Percentiles rank a stretch among this genome's conserved stretches.
Conservation (phyloP, 2,797 vertebrate species). For the Hippocampus kuda region DNA sequence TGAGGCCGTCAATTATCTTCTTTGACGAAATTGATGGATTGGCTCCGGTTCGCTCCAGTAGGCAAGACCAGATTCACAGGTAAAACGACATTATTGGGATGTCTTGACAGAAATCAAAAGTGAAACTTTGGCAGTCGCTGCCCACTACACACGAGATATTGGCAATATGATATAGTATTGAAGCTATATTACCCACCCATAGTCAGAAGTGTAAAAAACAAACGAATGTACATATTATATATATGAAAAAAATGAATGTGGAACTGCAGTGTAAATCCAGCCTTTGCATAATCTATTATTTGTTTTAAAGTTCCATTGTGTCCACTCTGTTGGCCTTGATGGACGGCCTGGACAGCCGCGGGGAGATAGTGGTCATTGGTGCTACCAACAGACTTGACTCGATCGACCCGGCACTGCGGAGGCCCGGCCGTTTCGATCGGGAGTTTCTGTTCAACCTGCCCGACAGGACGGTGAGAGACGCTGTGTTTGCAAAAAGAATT, state of each 20-base stretch:
- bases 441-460: conserved; percentile 98
- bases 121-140: too few relatives aligned
- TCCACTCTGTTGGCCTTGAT: conserved; percentile 97
- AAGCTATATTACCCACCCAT: too few relatives aligned
- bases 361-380: conserved; percentile 99
- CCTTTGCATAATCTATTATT: too few relatives aligned
- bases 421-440: conserved; percentile 98
- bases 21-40: conserved; percentile 99
- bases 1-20: conserved; percentile 99
- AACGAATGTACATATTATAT: too few relatives aligned
- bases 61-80: conserved; percentile 99
- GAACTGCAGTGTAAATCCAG: not conserved
- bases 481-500: not conserved
- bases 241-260: not conserved
- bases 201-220: too few relatives aligned
- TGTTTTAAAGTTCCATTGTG: conserved; percentile 82
- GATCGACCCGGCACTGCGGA: conserved; percentile 99
- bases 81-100: conserved; percentile 41
- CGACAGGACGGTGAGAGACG: conserved; percentile 83
- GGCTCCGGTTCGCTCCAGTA: conserved; percentile 96
- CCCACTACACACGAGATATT: too few relatives aligned
- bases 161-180: too few relatives aligned
- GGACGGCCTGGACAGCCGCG: conserved; percentile 98
- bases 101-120: not conserved
- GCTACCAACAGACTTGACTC: conserved; percentile 99